Base-by-base conservation (phyloP, 2,797 vertebrate genomes). In the Coluber constrictor region DNA sequence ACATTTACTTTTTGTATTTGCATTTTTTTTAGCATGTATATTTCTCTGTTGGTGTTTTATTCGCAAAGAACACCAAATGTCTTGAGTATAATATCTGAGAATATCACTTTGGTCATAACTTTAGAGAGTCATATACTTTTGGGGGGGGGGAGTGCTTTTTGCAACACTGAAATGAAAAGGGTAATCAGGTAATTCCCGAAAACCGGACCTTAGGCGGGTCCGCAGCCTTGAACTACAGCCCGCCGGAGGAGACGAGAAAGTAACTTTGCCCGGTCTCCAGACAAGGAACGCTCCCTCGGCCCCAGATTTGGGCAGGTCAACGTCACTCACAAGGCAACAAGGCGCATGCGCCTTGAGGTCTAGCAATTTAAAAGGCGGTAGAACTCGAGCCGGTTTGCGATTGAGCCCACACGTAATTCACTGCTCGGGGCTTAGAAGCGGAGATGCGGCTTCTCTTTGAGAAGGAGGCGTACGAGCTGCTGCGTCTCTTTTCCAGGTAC, bases 331-430 rank as follows among this genome's bases (percentile, higher is more conserved):
- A 63, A 93, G 92, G 29, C 92, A 79, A 89, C 91, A 90, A 93
- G 93, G 95, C 97, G 97, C 97, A 96, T 96, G 97, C 96, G 88
- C 93, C 1, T 87, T 86, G 95, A n/a, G 92, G 94, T 94, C 94
- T 93, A 96, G 96, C 93, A 95, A 96, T 96, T 97, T 97, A 96
- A 97, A 97, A 97, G 96, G 95, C 89, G 92, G 95, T 20, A 51
- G 90, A 51, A 55, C 2, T 15, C 43, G 29, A 20, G 89, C 89
- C 90, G 5, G n/a, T 61, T 20, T 9, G n/a, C 29, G 51, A 37
- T 12, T 15, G 88, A 60, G 29, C 5, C 20, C 11, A 4, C 12
- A 8, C 11, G 18, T 10, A 59, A 66, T 37, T 70, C 61, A 2
- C 7, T 1, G 13, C 37, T 74, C 79, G 13, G 57, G 3, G 88